phyloP scores from a whole-genome alignment of 1,140 invertebrate species.

The Dendrolimus kikuchii region DNA sequence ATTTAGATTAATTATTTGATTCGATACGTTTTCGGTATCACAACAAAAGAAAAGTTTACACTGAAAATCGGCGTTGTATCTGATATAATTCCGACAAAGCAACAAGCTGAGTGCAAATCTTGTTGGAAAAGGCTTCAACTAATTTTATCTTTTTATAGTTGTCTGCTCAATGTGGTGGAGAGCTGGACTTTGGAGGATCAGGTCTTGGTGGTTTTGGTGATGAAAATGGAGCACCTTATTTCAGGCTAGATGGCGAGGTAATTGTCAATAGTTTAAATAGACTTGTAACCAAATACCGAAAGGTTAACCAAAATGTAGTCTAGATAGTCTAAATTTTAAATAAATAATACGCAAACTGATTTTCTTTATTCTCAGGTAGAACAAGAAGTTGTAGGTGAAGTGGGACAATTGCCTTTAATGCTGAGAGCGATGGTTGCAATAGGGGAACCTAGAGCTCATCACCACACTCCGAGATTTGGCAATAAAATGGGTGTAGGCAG shows the following conservation, averaged over 20 bases:
- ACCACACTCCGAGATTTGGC: slow-evolving; percentile 51
- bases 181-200: slow-evolving; percentile 62
- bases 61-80: too few species aligned
- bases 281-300: too few species aligned
- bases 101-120: too few species aligned
- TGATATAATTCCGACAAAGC: too few species aligned
- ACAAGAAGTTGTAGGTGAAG: slow-evolving; percentile 62
- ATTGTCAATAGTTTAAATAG: slow-evolving; percentile 5
- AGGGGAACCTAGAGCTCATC: slow-evolving; percentile 54
- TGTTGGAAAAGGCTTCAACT: neutral
- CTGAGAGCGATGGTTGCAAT: slow-evolving; percentile 69
- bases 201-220: slow-evolving; percentile 64
- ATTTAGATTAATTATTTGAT: too few species aligned
- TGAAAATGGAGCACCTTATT: slow-evolving; percentile 64
- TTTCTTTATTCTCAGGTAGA: slow-evolving; percentile 37
- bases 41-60: too few species aligned
- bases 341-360: too few species aligned
- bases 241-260: slow-evolving; percentile 68
- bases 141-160: slow-evolving; percentile 34
- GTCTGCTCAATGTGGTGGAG: slow-evolving; percentile 65
- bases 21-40: too few species aligned
- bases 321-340: too few species aligned
- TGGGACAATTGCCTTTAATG: slow-evolving; percentile 67
- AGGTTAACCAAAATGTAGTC: too few species aligned
- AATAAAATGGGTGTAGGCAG: slow-evolving; percentile 59